phyloP scores from a whole-genome alignment of 2,113 vertebrate species.

The Psephotus haematonotus region DNA sequence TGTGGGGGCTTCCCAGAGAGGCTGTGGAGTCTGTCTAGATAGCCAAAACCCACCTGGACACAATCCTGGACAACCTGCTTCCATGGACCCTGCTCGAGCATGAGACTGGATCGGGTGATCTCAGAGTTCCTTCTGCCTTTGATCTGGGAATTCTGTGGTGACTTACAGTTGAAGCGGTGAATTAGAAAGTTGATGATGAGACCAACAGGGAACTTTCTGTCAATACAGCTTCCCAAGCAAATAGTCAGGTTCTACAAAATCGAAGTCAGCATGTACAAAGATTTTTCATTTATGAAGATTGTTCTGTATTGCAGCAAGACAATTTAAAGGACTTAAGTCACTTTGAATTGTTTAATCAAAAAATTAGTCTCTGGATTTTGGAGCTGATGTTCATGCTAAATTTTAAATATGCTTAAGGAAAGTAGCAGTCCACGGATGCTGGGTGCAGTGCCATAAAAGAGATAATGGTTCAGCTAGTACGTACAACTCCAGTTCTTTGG shows the following conservation, averaged over 20 bases:
- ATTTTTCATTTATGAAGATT: not conserved
- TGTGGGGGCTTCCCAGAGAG: not conserved
- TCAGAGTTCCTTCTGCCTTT: not conserved
- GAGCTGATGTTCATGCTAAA: not conserved
- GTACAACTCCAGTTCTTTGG: not conserved
- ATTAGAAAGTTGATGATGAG: not conserved
- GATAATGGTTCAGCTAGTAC: not conserved
- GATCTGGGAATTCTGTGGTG: not conserved
- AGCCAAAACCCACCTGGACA: not conserved
- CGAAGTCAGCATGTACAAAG: not conserved
- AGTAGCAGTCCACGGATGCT: accelerated
- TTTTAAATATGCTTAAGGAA: not conserved
- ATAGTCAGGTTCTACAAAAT: not conserved
- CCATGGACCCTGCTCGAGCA: not conserved
- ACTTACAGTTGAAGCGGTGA: not conserved
- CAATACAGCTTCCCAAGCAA: not conserved
- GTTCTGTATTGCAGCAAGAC: not conserved
- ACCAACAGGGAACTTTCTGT: not conserved
- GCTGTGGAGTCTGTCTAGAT: not conserved
- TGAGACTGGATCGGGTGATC: not conserved
- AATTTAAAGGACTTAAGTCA: not conserved
- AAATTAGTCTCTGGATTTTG: not conserved
- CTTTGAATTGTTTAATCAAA: not conserved
- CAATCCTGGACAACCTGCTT: not conserved
- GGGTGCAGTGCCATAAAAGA: not conserved